Percentiles rank a stretch among this genome's conserved stretches.
These are phyloP conservation scores for Gallinago undulata DNA, from an alignment of 2,113 vertebrate genomes.

Conservation along the genomic window DNA sequence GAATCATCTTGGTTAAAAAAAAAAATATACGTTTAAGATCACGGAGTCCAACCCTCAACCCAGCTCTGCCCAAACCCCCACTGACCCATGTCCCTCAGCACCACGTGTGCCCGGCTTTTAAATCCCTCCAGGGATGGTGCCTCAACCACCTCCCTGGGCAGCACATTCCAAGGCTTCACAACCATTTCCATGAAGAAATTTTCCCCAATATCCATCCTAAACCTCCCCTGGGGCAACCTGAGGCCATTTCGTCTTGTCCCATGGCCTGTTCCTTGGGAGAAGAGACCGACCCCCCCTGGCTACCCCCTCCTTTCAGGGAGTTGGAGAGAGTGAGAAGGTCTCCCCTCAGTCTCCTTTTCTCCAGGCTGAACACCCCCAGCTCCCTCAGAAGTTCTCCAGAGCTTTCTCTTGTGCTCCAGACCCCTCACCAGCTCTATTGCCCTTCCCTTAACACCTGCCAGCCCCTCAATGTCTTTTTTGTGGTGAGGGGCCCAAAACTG, in stretches of 20 bases:
- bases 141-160: neutral
- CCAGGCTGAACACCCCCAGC: neutral
- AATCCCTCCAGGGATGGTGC: no score
- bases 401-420: neutral
- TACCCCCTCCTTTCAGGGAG: neutral
- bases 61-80: neutral
- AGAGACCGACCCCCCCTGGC: neutral
- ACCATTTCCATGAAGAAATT: neutral
- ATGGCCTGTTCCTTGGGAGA: neutral
- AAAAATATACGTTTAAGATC: neutral
- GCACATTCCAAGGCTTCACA: neutral
- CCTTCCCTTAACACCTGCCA: neutral
- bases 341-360: neutral
- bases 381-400: neutral
- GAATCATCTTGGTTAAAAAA: neutral
- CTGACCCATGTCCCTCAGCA: neutral
- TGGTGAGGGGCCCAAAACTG: neutral
- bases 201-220: neutral
- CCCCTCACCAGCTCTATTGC: neutral
- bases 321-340: neutral
- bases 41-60: neutral
- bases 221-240: neutral
- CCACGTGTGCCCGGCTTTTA: neutral
- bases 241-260: neutral
- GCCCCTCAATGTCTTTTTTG: neutral